A percentile compares a stretch with the other conserved stretches of the same genome.
phyloP scores from a whole-genome alignment of 2,888 invertebrate genomes.

The Drosophila prolongata region DNA sequence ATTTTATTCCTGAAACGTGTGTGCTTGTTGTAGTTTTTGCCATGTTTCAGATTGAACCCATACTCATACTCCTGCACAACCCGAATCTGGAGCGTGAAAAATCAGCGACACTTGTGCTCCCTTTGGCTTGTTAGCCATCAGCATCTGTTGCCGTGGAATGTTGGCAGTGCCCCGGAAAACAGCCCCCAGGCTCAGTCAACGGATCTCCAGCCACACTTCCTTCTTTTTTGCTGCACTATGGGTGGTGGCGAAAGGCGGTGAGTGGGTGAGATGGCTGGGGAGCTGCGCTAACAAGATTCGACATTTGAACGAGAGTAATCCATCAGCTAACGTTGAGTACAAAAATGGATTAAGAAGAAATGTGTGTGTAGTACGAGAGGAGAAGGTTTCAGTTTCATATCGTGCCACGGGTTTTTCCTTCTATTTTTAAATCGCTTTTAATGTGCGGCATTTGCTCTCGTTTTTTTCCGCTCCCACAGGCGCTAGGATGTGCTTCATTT shows the following conservation, averaged over 20 bases:
- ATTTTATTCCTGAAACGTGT: not conserved
- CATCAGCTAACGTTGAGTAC: slow-evolving; percentile 66
- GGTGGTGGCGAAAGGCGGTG: not conserved
- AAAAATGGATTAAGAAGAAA: slow-evolving; percentile 70
- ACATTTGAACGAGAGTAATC: slow-evolving; percentile 76
- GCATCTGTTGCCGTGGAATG: slow-evolving; percentile 61
- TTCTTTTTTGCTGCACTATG: slow-evolving; percentile 21
- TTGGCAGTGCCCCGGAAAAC: slow-evolving; percentile 21
- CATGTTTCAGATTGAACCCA: slow-evolving; percentile 1
- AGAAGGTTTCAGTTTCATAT: slow-evolving; percentile 52
- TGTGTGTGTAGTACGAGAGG: slow-evolving; percentile 6
- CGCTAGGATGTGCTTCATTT: slow-evolving; percentile 56
- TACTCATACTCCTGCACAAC: slow-evolving; percentile 21
- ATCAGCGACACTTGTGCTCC: slow-evolving; percentile 58
- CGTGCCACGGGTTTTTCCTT: slow-evolving; percentile 29
- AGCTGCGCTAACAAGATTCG: slow-evolving; percentile 69
- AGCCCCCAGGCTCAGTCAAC: slow-evolving; percentile 25
- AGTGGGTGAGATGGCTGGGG: slow-evolving; percentile 7
- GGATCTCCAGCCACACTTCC: slow-evolving; percentile 14
- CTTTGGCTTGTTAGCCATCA: slow-evolving; percentile 57
- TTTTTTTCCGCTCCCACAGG: slow-evolving; percentile 19
- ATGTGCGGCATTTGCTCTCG: slow-evolving; percentile 61
- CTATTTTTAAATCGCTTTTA: slow-evolving; percentile 61
- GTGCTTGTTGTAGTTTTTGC: not conserved
- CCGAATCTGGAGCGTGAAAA: slow-evolving; percentile 69